Evolutionary conservation across 2,797 vertebrate genomes (phyloP).

Genomic region (Jordanella pulchra): DNA sequence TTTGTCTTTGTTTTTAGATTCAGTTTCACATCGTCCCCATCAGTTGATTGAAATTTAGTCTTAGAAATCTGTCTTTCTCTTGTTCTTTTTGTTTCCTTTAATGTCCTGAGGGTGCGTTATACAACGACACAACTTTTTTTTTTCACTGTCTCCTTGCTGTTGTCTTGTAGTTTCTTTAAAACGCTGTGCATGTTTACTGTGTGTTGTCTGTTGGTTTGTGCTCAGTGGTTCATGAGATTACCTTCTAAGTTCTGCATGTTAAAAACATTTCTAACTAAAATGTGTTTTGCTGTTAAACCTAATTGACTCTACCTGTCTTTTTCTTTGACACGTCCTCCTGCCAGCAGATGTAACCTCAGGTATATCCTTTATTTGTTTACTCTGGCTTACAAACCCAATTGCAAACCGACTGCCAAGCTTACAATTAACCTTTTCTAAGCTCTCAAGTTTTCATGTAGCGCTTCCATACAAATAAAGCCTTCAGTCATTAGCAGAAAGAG

Average conservation of each 20-base stretch:
- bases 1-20: constrained; percentile 21
- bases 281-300: constrained; percentile 14
- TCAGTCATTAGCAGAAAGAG: background rate
- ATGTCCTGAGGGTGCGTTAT: constrained; percentile 44
- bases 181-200: constrained; percentile 33
- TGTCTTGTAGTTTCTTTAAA: background rate
- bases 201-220: constrained; percentile 33
- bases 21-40: constrained; percentile 33
- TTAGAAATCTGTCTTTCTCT: constrained; percentile 41
- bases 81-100: constrained; percentile 37
- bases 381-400: background rate
- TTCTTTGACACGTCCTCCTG: constrained; percentile 34
- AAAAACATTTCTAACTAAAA: constrained; percentile 18
- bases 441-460: background rate
- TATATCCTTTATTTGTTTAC: constrained; percentile 44
- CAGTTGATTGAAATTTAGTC: constrained; percentile 30
- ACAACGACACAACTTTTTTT: constrained; percentile 27
- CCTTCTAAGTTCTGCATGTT: constrained; percentile 36
- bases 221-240: constrained; percentile 18
- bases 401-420: background rate
- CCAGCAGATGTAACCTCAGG: constrained; percentile 75
- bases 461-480: background rate
- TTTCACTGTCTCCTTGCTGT: constrained; percentile 20
- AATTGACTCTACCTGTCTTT: constrained; percentile 49
- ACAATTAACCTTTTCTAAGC: background rate